Percentiles rank a stretch among this genome's conserved stretches.
Evolutionary conservation across 2,797 vertebrate genomes (phyloP).

Genomic region (Manis crassicaudata): DNA sequence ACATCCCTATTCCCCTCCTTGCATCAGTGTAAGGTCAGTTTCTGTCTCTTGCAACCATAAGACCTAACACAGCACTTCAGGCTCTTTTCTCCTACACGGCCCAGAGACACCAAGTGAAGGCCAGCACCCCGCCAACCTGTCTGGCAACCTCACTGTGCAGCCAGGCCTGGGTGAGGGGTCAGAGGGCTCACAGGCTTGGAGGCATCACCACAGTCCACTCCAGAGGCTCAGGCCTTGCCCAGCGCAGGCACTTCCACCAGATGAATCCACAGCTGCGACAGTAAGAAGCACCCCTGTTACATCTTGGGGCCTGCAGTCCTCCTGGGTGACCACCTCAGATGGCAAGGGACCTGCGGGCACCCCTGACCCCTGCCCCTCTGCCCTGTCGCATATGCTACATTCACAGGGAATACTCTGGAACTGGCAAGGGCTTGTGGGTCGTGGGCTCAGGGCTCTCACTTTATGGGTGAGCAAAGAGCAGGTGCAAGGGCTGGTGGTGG

Average conservation of each 20-base stretch:
- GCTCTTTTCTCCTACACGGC: background rate
- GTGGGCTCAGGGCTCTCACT: background rate
- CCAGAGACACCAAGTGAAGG: background rate
- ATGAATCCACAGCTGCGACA: background rate
- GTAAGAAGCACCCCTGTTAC: background rate
- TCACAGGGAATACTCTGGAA: background rate
- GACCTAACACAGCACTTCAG: background rate
- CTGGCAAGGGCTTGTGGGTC: background rate
- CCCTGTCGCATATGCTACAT: rapidly evolving
- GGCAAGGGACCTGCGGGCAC: background rate
- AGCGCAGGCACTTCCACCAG: background rate
- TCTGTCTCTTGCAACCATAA: background rate
- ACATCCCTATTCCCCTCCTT: background rate
- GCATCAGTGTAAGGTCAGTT: background rate
- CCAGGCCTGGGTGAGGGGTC: background rate
- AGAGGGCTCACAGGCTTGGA: background rate
- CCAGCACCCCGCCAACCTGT: rapidly evolving
- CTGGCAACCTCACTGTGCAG: background rate
- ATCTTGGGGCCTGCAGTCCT: too few species aligned
- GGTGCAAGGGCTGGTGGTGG: background rate
- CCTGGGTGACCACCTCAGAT: background rate
- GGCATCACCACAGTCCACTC: background rate
- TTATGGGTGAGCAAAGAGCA: background rate
- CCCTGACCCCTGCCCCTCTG: background rate
- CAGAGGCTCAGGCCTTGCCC: background rate